Evolutionary conservation across 2,113 vertebrate species (phyloP).

Genomic region (Pantherophis guttatus): DNA sequence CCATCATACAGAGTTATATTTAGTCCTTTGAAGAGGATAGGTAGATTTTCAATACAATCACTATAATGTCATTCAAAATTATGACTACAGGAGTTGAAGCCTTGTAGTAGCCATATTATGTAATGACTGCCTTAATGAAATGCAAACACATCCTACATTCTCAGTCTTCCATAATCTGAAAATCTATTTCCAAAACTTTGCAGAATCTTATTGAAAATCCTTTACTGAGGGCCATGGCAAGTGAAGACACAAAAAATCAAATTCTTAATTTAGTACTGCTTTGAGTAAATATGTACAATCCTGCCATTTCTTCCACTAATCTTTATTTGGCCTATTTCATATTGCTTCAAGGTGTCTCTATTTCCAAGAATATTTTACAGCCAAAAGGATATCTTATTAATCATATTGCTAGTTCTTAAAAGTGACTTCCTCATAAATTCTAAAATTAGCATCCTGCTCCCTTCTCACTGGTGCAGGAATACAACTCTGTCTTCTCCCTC

Average conservation of each 20-base stretch:
- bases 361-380: not conserved
- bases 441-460: not conserved
- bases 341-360: not conserved
- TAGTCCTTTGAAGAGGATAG: not conserved
- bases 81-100: not conserved
- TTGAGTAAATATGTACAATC: not conserved
- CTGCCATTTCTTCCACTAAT: constrained; percentile 1
- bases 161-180: not conserved
- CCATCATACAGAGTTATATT: not conserved
- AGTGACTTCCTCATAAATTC: not conserved
- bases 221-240: not conserved
- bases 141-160: not conserved
- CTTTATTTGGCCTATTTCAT: not conserved
- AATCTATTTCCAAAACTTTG: not conserved
- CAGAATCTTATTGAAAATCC: not conserved
- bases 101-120: not conserved
- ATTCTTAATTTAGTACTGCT: not conserved
- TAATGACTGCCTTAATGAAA: not conserved
- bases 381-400: not conserved
- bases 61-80: not conserved
- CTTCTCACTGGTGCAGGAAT: not conserved
- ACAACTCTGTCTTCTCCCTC: not conserved
- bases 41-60: not conserved
- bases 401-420: not conserved
- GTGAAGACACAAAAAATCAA: constrained; percentile 3